phyloP scores from a whole-genome alignment of 2,797 vertebrate genomes.

The Paratrypauchen microcephalus region DNA sequence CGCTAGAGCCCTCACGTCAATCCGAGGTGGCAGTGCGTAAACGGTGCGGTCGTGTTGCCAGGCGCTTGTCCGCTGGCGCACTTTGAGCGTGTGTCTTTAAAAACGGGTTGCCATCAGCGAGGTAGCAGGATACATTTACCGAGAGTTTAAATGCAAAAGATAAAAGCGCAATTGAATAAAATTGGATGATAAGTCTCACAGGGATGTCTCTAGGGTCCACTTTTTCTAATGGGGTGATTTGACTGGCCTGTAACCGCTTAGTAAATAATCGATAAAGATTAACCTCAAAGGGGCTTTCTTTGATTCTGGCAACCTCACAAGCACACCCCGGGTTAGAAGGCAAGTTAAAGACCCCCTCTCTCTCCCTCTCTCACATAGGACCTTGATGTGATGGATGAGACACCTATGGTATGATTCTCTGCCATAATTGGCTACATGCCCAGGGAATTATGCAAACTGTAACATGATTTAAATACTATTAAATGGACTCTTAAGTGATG shows the following conservation, averaged over 20 bases:
- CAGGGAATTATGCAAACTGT: not conserved
- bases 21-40: constrained; percentile 34
- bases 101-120: constrained; percentile 67
- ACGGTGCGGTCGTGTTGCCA: constrained; percentile 59
- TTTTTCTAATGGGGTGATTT: not conserved
- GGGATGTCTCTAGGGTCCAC: not conserved
- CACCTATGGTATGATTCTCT: not conserved
- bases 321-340: constrained; percentile 37
- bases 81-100: constrained; percentile 67
- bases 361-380: constrained; percentile 22
- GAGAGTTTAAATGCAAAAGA: constrained; percentile 3
- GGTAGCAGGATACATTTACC: constrained; percentile 35
- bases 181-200: rapidly evolving
- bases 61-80: constrained; percentile 62
- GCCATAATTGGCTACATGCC: not conserved
- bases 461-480: not conserved
- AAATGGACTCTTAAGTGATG: constrained; percentile 18
- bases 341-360: constrained; percentile 33
- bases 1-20: not conserved
- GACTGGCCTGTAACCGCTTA: not conserved
- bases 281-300: constrained; percentile 36
- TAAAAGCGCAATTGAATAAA: rapidly evolving
- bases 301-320: constrained; percentile 58
- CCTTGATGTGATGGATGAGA: constrained; percentile 24
- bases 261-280: not conserved